Evolutionary conservation across 1,140 invertebrate species (phyloP), one percentile per base, ranked within the genome.

Genomic region (Drosophila melanica): DNA sequence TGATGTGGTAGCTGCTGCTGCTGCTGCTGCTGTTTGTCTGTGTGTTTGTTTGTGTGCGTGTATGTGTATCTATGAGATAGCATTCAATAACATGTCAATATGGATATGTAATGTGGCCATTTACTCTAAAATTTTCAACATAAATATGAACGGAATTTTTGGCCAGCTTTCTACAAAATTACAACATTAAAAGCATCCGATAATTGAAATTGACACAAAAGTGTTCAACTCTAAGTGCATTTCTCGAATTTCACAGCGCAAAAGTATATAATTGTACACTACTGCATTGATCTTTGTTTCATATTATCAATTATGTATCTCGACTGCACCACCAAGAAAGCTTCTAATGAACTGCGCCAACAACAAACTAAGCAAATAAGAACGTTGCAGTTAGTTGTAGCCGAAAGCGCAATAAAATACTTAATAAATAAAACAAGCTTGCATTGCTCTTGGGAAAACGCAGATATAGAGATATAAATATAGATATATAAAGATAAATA

Each of bases 1-100:
- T 71, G 53, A 53, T 37, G 39, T 39, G 44, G 18, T 45, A 66
- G 14, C 64, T 63, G 1, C 41, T 7, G 41, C 10, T 63, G 1
- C 41, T 7, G 41, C 10, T n/a, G 4, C 9, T n/a, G 4, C 14
- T 18, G 47, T 23, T 30, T 4, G 20, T 48, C 10, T 53, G 4
- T n/a, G 18, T 65, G 27, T 44, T 35, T 48, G 33, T 63, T 9
- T 54, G 23, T 45, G 45, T 58, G 6, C 27, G 10, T 58, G 39
- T 41, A 23, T 55, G 33, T 39, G 42, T 48, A 57, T 57, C 48
- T 45, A 37, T 63, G 65, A 33, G 50, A 53, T 57, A 33, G 47
- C 48, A 69, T 48, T 73, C 63, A 62, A 63, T 68, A 68, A 53
- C 74, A 73, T 77, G 70, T 74, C 74, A 73, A 77, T 68, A 77